Conservation (phyloP, 2,113 vertebrate genomes). For the Melanerpes formicivorus region DNA sequence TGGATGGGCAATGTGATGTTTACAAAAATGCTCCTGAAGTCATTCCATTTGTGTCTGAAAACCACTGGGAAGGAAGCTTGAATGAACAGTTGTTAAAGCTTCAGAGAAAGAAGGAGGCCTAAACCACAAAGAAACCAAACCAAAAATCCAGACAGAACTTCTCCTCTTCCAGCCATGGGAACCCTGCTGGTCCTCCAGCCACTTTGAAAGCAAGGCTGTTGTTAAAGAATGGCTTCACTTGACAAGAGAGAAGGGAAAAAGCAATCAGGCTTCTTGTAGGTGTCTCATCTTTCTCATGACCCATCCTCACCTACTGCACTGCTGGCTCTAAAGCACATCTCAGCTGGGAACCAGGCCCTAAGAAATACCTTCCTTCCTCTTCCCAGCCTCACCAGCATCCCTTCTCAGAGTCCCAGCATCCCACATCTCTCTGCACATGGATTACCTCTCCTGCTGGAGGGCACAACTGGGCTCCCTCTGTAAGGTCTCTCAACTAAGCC, state of each 20-base stretch:
- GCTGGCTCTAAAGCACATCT: background rate
- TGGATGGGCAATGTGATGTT: background rate
- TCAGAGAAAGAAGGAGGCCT: background rate
- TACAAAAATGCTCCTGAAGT: background rate
- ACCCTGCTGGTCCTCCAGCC: background rate
- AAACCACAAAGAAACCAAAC: background rate
- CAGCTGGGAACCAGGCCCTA: background rate
- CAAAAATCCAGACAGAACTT: background rate
- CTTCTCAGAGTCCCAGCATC: background rate
- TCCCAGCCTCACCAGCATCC: background rate
- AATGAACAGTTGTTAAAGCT: background rate
- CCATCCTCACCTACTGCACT: background rate
- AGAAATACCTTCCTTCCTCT: background rate
- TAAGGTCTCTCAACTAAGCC: background rate
- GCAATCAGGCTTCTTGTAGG: background rate
- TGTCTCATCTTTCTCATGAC: background rate
- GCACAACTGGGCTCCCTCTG: background rate
- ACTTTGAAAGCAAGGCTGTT: background rate
- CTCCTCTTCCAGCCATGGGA: background rate
- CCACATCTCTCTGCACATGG: accelerated
- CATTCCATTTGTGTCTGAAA: background rate
- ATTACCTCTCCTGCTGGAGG: background rate
- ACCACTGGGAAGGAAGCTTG: background rate
- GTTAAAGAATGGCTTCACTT: background rate
- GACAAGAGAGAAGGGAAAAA: background rate